These are phyloP conservation scores for Hippolais icterina DNA, from an alignment of 2,113 vertebrate genomes.

Conservation along the genomic window DNA sequence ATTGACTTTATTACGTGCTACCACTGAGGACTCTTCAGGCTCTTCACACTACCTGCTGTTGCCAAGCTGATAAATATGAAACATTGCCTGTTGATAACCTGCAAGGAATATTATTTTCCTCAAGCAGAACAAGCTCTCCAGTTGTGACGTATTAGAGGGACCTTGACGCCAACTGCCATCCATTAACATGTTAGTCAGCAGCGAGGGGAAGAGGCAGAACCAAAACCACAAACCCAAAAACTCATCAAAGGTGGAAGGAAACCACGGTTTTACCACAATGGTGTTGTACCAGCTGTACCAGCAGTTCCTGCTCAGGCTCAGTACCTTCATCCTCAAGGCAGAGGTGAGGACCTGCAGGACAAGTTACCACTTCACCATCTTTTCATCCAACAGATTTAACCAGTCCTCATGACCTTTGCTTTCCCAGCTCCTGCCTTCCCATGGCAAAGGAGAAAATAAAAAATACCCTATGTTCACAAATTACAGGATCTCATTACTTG, in stretches of 20 bases:
- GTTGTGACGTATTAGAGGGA: not conserved
- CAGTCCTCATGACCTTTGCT: not conserved
- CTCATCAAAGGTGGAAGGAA: not conserved
- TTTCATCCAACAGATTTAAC: not conserved
- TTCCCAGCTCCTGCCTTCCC: not conserved
- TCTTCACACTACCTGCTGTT: not conserved
- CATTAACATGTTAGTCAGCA: not conserved
- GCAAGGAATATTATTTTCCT: not conserved
- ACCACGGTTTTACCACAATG: not conserved
- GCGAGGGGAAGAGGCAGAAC: not conserved
- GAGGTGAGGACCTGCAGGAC: not conserved
- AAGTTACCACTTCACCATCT: not conserved
- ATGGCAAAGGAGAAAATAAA: not conserved
- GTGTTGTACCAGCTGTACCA: not conserved
- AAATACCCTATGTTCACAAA: not conserved
- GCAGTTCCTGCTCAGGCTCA: not conserved
- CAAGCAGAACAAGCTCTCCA: not conserved
- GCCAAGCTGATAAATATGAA: slow-evolving; percentile 10
- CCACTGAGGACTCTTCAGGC: not conserved
- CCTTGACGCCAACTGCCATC: not conserved
- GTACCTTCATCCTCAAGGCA: accelerated
- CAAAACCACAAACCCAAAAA: not conserved
- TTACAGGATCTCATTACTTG: not conserved
- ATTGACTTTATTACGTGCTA: not conserved
- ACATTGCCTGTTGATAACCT: not conserved